Base-by-base conservation (phyloP, 2,113 vertebrate species). In the Cygnus buccinator region DNA sequence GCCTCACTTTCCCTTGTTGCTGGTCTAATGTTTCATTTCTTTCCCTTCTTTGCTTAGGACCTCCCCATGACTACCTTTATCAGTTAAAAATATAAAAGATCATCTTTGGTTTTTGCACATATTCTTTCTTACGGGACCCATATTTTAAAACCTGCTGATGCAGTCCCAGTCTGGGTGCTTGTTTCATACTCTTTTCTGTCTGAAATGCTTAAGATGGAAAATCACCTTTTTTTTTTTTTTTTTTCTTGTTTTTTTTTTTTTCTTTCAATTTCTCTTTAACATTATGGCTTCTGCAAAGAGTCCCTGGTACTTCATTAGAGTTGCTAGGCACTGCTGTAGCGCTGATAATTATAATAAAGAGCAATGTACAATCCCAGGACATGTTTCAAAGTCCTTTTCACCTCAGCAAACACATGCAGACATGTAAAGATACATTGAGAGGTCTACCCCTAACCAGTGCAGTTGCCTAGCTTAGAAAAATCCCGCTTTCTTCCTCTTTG, bases 71-170 rank as follows among this genome's bases (percentile, higher is more conserved):
- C 33, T 90, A 25, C 41, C 39, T 55, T 87, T 79, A 70, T 76
- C 83, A 43, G 43, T 76, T 65, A 65, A 83, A 85, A 65, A 61
- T 54, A 50, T 55, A 39, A 48, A 91, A 72, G 35, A 3, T 0
- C 2, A 74, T 37, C 62, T 94, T 79, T 90, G 31, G 2, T 83
- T 95, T 89, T 91, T 67, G 62, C 25, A 16, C 62, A 26, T 80
- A 86, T 76, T 65, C 17, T 57, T 62, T 94, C 87, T 85, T 44
- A 37, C 17, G 41, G 67, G 55, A 87, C n/a, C 76, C 7, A 8
- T 52, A 55, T 70, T 94, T 93, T 91, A 88, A 90, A 93, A 72
- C 18, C 58, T 76, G 39, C 77, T 90, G 70, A 92, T 67, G 88
- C 59, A 46, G 22, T 92, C n/a, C 68, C 73, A 67, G 2, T 55